Evolutionary conservation across 2,888 invertebrate genomes (phyloP), one percentile per base, ranked within the genome.

Genomic region (Ptychoptera contaminata): DNA sequence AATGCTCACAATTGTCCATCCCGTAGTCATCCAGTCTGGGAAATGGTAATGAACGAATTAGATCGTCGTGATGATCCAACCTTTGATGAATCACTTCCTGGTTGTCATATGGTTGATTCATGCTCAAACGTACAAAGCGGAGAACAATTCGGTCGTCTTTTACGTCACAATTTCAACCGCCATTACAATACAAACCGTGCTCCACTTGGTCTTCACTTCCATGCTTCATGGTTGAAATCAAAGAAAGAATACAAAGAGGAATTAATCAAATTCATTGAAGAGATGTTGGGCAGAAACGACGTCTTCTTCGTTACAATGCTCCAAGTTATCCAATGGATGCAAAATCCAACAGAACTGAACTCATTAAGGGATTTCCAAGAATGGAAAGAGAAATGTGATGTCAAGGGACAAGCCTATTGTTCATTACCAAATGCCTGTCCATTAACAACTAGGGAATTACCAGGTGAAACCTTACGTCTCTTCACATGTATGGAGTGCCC

Each of bases 401-500:
- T 92, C 50, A 90, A 91, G 67, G 91, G 91, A 45, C 88, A 90
- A 63, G 86, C 92, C 46, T 87, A 79, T 73, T 92, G 92, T 62
- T 91, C 90, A 2, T 67, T 91, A 55, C 91, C 91, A 47, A 92
- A 92, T 59, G 82, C 90, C 44, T 92, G 92, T 62, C 84, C 90
- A 11, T 67, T 91, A 54, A 88, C 80, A 39, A 91, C 91, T 48
- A 73, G 90, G 57, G 92, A 92, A 67, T 68, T 92, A 52, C 91
- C 91, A 31, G 91, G 91, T 49, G 91, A 92, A 67, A 90, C 87
- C 40, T 74, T 91, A 40, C 82, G 91, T 62, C 74, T 92, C 47
- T 91, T 91, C 72, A 92, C 92, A 45, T 92, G 92, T 67, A 87
- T 91, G 84, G 91, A 92, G 65, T 92, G 92, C 65, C 92, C 92